Base-by-base conservation (phyloP, 2,113 vertebrate genomes). In the Pangasianodon gigas region DNA sequence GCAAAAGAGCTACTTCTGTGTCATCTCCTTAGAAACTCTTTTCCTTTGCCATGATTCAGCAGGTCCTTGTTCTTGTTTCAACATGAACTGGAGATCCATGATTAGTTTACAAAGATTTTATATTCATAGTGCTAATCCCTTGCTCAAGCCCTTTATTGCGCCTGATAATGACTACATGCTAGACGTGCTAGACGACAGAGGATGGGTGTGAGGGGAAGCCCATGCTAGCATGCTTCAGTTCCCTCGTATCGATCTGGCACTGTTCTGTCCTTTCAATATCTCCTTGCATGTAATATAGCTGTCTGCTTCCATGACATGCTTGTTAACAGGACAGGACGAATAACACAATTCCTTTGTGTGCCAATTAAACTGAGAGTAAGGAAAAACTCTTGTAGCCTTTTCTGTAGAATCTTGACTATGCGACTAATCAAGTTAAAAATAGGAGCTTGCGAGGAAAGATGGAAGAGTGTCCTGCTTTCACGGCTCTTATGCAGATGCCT, bases 361-460 rank as follows among this genome's bases (percentile, higher is more conserved):
- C 89, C 91, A 90, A 89, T 92, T 92, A 92, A 89, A 90, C 71
- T 87, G 48, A 52, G 74, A 79, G 2, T 79, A n/a, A 85, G 6
- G 74, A 58, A n/a, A 6, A 29, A 11, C 26, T 44, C 29, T 56
- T 56, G 67, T 19, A 62, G 65, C 54, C 62, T 75, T 67, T 54
- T 87, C 41, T 75, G 54, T 46, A n/a, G 26, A 77, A 80, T 87
- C 60, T 58, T 16, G n/a, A 65, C 85, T 48, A 60, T 26, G 41
- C 75, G 44, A 82, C 67, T 88, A 79, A 88, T 91, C 71, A 56
- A 81, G 44, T 52, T 56, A 37, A 56, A 82, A 82, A 56, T 24
- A 62, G 56, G 56, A 88, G 44, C 62, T 21, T 67, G 82, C 7
- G 14, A 10, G 46, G 11, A 56, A 56, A n/a, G 58, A 26, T 51